A percentile compares a stretch with the other conserved stretches of the same genome.
phyloP scores from a whole-genome alignment of 2,888 invertebrate genomes.

The Campoplex nolae region DNA sequence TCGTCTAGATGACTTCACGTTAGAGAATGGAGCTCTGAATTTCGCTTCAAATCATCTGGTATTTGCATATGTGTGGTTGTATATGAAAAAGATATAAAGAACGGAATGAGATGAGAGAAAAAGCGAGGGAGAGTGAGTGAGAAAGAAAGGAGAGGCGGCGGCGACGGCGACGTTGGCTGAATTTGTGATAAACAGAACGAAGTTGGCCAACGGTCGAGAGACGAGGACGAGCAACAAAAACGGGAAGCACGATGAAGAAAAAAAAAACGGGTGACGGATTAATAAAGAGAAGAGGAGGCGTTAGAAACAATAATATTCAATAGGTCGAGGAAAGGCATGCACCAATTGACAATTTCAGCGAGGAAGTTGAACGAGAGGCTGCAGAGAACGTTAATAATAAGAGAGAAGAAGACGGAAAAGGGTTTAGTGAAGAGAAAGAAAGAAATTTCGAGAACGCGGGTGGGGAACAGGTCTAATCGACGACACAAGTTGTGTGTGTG shows the following conservation, averaged over 20 bases:
- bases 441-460: slow-evolving; percentile 35
- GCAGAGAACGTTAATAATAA: background rate
- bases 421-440: background rate
- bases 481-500: slow-evolving; percentile 22
- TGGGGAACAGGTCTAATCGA: slow-evolving; percentile 48
- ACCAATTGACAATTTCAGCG: slow-evolving; percentile 8
- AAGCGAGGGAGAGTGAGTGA: background rate
- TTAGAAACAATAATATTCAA: background rate
- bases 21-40: slow-evolving; percentile 64
- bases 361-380: slow-evolving; percentile 27
- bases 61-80: slow-evolving; percentile 9
- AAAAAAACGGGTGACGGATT: background rate
- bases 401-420: slow-evolving; percentile 10
- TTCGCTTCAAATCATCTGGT: slow-evolving; percentile 6
- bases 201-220: slow-evolving; percentile 55
- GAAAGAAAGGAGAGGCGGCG: slow-evolving; percentile 7
- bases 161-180: slow-evolving; percentile 9
- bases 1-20: slow-evolving; percentile 65
- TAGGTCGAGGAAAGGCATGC: background rate
- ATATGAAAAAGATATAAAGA: background rate
- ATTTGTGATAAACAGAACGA: slow-evolving; percentile 69
- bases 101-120: background rate
- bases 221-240: slow-evolving; percentile 53
- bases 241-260: slow-evolving; percentile 48
- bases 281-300: background rate